A percentile compares a stretch with the other conserved stretches of the same genome.
These are phyloP conservation scores for Hydrolagus colliei DNA, from an alignment of 2,797 vertebrate species.

Conservation along the genomic window DNA sequence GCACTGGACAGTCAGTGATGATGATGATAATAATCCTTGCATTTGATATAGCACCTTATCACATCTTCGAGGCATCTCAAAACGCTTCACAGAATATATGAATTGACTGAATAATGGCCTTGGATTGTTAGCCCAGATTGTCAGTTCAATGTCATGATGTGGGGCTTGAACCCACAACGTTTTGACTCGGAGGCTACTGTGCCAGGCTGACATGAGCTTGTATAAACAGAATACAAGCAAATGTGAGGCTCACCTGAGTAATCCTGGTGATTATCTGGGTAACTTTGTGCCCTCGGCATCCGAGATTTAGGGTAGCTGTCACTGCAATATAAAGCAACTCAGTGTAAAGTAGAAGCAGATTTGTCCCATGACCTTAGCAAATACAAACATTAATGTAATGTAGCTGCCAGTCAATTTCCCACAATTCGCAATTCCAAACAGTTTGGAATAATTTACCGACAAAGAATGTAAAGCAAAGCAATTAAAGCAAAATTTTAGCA, in stretches of 20 bases:
- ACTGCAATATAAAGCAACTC: constrained; percentile 54
- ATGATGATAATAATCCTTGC: too few species aligned
- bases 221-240: too few species aligned
- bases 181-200: too few species aligned
- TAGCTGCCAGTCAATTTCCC: background rate
- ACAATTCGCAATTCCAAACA: background rate
- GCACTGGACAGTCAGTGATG: too few species aligned
- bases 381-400: background rate
- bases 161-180: too few species aligned
- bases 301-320: constrained; percentile 86
- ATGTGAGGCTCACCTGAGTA: constrained; percentile 69
- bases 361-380: background rate
- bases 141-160: too few species aligned
- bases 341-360: background rate
- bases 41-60: too few species aligned
- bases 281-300: constrained; percentile 96
- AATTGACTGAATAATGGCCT: too few species aligned
- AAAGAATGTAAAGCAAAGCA: constrained; percentile 1
- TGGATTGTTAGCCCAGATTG: too few species aligned
- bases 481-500: background rate
- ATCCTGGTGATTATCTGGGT: constrained; percentile 97
- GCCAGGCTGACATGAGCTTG: too few species aligned
- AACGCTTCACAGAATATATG: too few species aligned
- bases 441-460: background rate
- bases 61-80: too few species aligned